phyloP scores from a whole-genome alignment of 2,888 invertebrate species.

The Temnothorax ravouxi region DNA sequence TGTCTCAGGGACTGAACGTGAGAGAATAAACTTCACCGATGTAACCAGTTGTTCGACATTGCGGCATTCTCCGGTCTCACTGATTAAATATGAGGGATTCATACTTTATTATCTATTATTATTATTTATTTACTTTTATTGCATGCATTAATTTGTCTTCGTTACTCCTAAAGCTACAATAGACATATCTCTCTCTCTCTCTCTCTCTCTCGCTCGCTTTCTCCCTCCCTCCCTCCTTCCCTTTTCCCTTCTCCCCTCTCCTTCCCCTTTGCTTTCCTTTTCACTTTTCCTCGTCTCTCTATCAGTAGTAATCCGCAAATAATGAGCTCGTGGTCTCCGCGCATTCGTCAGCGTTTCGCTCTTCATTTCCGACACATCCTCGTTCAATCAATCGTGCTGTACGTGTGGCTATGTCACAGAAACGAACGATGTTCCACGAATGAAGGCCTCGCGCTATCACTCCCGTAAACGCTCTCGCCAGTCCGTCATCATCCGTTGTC shows the following conservation, averaged over 20 bases:
- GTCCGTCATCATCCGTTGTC: neutral
- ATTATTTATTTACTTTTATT: neutral
- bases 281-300: neutral
- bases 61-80: neutral
- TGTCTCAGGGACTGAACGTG: neutral
- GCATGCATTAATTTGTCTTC: neutral
- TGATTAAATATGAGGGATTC: neutral
- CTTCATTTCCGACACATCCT: slow-evolving; percentile 26
- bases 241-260: too few species aligned
- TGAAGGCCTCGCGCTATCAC: slow-evolving; percentile 63
- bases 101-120: neutral
- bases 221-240: too few species aligned
- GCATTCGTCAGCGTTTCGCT: slow-evolving; percentile 13
- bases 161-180: neutral
- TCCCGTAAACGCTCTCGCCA: slow-evolving; percentile 30
- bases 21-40: neutral
- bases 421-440: slow-evolving; percentile 78
- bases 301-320: slow-evolving; percentile 35
- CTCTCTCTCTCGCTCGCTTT: neutral
- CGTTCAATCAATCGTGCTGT: slow-evolving; percentile 23
- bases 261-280: neutral
- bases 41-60: neutral
- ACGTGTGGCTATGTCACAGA: slow-evolving; percentile 72
- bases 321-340: slow-evolving; percentile 17
- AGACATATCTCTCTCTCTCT: neutral